Conservation (phyloP, 2,888 invertebrate species). For the Achlya flavicornis region DNA sequence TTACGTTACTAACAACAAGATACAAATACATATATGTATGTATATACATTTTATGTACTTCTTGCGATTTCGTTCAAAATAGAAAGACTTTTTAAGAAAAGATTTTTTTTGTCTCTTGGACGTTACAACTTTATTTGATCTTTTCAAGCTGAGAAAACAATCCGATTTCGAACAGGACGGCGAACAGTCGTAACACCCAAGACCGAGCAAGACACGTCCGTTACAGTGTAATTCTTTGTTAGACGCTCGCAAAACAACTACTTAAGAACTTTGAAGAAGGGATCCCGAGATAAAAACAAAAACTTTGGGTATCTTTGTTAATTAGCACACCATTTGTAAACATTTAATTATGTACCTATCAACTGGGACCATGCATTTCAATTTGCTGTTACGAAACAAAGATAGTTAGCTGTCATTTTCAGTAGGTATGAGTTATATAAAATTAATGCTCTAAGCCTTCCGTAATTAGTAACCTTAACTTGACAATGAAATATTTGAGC, state of each 20-base stretch:
- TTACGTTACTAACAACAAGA: too few relatives aligned
- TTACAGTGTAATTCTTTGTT: not conserved
- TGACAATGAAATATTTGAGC: not conserved
- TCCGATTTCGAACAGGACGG: not conserved
- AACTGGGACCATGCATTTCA: not conserved
- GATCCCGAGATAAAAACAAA: not conserved
- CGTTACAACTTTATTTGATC: not conserved
- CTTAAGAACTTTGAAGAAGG: slow-evolving; percentile 1
- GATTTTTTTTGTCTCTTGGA: too few relatives aligned
- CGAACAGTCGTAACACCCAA: not conserved
- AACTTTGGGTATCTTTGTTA: not conserved
- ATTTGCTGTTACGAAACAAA: not conserved
- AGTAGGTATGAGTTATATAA: not conserved
- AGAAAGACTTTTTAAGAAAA: too few relatives aligned
- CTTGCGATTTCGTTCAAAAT: too few relatives aligned
- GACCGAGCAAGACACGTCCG: not conserved
- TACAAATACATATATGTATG: too few relatives aligned
- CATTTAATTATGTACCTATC: slow-evolving; percentile 1
- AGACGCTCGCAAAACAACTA: slow-evolving; percentile 3
- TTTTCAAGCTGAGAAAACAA: not conserved
- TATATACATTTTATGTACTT: too few relatives aligned
- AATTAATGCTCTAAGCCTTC: too few relatives aligned
- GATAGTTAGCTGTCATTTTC: not conserved
- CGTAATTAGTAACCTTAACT: not conserved
- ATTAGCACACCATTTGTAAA: not conserved